Base-by-base conservation (phyloP, 2,797 vertebrate genomes). In the Pterois miles region DNA sequence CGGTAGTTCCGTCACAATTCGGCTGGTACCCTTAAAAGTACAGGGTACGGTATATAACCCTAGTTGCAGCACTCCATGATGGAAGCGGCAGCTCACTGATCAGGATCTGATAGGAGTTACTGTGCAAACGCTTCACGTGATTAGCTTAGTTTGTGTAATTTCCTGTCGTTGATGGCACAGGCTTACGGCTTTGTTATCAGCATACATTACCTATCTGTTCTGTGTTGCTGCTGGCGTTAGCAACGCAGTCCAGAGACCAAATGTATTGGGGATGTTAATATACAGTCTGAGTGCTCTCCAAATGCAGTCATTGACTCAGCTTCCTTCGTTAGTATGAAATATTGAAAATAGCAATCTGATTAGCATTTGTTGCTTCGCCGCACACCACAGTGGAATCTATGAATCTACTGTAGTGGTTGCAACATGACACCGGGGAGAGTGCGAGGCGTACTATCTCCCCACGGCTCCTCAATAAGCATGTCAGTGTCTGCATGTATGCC, bases 301-400 rank as follows among this genome's bases (percentile, higher is more conserved):
- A 29, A 34, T 34, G 8, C 6, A 34, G 33, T 31, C 20, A 14
- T 13, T 10, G 14, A 60, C 46, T 79, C 65, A 63, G 58, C 36
- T 60, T 25, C 66, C 74, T 71, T 40, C 69, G 68, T 57, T 54
- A 29, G 33, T 33, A 74, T 71, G 27, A 83, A 75, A 81, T 73
- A 71, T 70, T 78, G 13, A 89, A 70, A 79, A 77, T 8, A 8
- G 3, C 20, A 5, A 52, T 62, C 53, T 62, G 22, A 85, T 82
- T 71, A 76, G 40, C 34, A 71, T 72, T 29, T 50, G 34, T n/a
- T 65, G 34, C n/a, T 38, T 80, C 63, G 43, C 33, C 27, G 65
- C 65, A 73, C 29, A 52, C 22, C n/a, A 46, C 34, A 23, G 63
- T 78, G 56, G n/a, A 48, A 67, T 75, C 8, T 27, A 48, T 34